Conservation (phyloP, 2,797 vertebrate species). For the Brotula barbata region DNA sequence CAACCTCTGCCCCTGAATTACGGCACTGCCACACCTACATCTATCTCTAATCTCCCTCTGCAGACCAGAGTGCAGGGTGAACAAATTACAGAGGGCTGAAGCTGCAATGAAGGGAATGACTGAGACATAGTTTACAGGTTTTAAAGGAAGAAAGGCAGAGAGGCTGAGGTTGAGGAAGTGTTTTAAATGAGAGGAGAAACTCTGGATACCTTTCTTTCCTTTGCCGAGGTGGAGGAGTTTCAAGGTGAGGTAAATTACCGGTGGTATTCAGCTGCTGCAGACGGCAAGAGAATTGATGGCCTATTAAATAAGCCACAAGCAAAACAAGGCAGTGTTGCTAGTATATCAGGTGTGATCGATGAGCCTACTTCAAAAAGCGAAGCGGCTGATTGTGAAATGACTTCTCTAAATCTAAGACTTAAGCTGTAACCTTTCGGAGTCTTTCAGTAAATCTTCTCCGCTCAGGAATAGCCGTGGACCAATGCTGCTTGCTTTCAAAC, state of each 20-base stretch:
- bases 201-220: constrained; percentile 42
- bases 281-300: constrained; percentile 41
- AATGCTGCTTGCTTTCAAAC: constrained; percentile 57
- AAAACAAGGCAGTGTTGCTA: constrained; percentile 36
- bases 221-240: constrained; percentile 49
- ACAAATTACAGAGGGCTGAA: constrained; percentile 44
- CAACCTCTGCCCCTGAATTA: constrained; percentile 58
- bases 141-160: constrained; percentile 22
- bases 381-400: constrained; percentile 46
- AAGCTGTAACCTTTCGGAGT: constrained; percentile 49
- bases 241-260: constrained; percentile 66
- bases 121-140: constrained; percentile 38
- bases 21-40: constrained; percentile 59
- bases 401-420: constrained; percentile 53
- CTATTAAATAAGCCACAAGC: constrained; percentile 52
- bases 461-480: constrained; percentile 29
- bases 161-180: constrained; percentile 23
- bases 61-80: constrained; percentile 36
- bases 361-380: constrained; percentile 36
- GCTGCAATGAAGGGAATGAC: constrained; percentile 45
- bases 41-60: constrained; percentile 62
- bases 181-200: constrained; percentile 43
- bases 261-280: constrained; percentile 35
- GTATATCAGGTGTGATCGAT: constrained; percentile 45
- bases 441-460: constrained; percentile 45